phyloP scores from a whole-genome alignment of 2,888 invertebrate genomes.

The Rhodophaea formosa region DNA sequence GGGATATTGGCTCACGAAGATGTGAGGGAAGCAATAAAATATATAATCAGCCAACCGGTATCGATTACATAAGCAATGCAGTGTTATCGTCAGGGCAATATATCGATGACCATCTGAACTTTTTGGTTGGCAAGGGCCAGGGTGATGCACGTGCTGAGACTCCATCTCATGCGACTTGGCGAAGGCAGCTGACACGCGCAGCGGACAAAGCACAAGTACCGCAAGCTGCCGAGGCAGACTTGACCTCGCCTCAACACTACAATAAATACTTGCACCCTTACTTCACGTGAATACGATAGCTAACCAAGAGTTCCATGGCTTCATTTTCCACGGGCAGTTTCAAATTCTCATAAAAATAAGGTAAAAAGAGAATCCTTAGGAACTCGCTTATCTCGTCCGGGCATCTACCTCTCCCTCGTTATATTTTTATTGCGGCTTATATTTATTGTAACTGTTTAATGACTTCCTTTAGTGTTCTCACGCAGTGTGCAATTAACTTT shows the following conservation, averaged over 20 bases:
- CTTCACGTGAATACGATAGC: conserved; percentile 16
- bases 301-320: background rate
- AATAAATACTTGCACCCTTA: conserved; percentile 26
- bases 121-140: background rate
- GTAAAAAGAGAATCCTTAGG: conserved; percentile 4
- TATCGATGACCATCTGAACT: conserved; percentile 34
- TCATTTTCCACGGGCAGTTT: background rate
- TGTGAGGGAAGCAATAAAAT: conserved; percentile 63
- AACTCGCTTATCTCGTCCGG: conserved; percentile 9
- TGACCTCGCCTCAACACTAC: conserved; percentile 22
- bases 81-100: conserved; percentile 36
- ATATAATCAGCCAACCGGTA: conserved; percentile 49
- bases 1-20: conserved; percentile 72
- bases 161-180: background rate
- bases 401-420: conserved; percentile 18
- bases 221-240: conserved; percentile 36
- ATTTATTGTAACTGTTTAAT: conserved; percentile 21
- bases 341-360: conserved; percentile 1
- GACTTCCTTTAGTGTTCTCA: conserved; percentile 17
- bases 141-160: background rate
- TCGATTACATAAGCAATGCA: conserved; percentile 54
- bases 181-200: background rate
- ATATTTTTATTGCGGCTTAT: conserved; percentile 19
- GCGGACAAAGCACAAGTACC: conserved; percentile 37
- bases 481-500: conserved; percentile 16